These are phyloP conservation scores for Ephestia elutella DNA, from an alignment of 1,140 invertebrate genomes.

Conservation along the genomic window DNA sequence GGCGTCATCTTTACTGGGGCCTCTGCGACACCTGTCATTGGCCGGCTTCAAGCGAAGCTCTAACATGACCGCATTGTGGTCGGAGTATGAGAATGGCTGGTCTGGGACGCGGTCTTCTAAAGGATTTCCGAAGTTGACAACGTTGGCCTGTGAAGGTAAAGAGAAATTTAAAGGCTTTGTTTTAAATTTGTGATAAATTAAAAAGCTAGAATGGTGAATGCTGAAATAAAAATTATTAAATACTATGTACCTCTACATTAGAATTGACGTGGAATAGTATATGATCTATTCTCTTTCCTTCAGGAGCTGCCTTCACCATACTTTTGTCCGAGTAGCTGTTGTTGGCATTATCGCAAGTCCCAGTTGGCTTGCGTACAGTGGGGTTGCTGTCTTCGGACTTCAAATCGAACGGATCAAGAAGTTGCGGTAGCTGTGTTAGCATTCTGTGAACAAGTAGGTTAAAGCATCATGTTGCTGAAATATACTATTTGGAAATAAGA, in stretches of 20 bases:
- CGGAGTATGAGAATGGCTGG: constrained; percentile 86
- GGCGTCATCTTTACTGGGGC: constrained; percentile 21
- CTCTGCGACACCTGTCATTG: constrained; percentile 9
- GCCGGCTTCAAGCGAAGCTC: constrained; percentile 65
- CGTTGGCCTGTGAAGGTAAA: constrained; percentile 71
- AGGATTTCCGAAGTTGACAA: constrained; percentile 80
- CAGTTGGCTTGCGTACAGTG: constrained; percentile 35
- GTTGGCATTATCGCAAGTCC: constrained; percentile 86
- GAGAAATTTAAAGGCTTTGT: too few relatives aligned
- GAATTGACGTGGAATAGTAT: constrained; percentile 82
- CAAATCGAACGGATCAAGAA: constrained; percentile 68
- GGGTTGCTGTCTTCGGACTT: constrained; percentile 32
- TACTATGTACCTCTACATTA: constrained; percentile 63
- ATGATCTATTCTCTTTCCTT: constrained; percentile 94
- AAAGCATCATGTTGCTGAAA: too few relatives aligned
- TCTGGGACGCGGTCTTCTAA: constrained; percentile 83
- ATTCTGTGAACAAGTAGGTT: constrained; percentile 63
- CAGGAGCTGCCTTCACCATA: constrained; percentile 75
- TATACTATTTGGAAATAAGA: too few relatives aligned
- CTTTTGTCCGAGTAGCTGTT: constrained; percentile 86
- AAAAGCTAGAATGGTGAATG: too few relatives aligned
- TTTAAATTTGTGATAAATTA: too few relatives aligned
- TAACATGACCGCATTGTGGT: constrained; percentile 91
- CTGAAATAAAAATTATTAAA: not conserved
- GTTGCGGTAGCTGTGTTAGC: constrained; percentile 71